Conservation (phyloP, 2,888 invertebrate genomes). For the Plusia festucae region DNA sequence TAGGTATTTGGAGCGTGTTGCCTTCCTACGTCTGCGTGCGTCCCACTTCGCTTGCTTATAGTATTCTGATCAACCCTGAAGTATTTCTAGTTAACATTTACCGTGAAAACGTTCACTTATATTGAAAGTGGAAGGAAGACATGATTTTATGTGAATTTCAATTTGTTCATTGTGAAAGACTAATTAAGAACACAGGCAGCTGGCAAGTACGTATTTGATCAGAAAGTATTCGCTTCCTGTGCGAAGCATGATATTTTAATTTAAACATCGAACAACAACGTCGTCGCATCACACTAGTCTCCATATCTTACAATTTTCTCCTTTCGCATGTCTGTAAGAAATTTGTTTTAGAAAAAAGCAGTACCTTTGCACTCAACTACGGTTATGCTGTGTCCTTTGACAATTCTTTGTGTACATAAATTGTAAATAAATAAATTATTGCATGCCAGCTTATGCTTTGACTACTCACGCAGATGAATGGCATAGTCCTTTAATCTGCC, state of each 20-base stretch:
- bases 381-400: too few relatives aligned
- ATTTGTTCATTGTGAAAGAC: neutral
- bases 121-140: neutral
- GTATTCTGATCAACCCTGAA: conserved; percentile 73
- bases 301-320: too few relatives aligned
- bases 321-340: too few relatives aligned
- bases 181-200: conserved; percentile 33
- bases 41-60: conserved; percentile 74
- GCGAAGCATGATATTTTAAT: conserved; percentile 52
- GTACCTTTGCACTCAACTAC: too few relatives aligned
- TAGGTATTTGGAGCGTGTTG: conserved; percentile 69
- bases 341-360: too few relatives aligned
- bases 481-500: neutral
- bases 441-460: conserved; percentile 48
- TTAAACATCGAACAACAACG: too few relatives aligned
- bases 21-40: conserved; percentile 72
- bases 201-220: conserved; percentile 32
- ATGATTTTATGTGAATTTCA: neutral
- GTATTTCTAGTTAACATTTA: conserved; percentile 64
- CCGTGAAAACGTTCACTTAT: conserved; percentile 41
- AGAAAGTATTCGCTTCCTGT: conserved; percentile 42
- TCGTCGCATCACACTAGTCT: too few relatives aligned
- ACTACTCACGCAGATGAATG: neutral
- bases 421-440: too few relatives aligned
- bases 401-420: too few relatives aligned